Conservation (phyloP, 2,888 invertebrate species). For the Drymonia ruficornis region DNA sequence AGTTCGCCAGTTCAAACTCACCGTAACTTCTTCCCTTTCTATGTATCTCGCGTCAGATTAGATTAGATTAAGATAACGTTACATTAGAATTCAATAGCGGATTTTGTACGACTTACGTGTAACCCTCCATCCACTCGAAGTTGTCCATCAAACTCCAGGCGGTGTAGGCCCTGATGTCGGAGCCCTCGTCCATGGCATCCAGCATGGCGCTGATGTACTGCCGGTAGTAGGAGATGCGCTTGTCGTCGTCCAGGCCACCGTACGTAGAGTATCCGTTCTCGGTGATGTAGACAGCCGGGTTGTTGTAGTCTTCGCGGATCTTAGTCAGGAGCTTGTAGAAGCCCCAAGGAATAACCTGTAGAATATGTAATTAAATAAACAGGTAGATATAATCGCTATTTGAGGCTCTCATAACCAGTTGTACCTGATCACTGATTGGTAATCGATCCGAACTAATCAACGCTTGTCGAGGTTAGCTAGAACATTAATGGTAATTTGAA, state of each 20-base stretch:
- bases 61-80: no score
- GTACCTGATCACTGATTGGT: no score
- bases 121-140: constrained; percentile 84
- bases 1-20: no score
- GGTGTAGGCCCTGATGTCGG: constrained; percentile 74
- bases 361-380: constrained; percentile 13
- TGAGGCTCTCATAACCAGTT: no score
- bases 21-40: no score
- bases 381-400: background rate
- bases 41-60: no score
- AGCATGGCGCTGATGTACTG: constrained; percentile 22
- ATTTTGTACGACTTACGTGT: constrained; percentile 53
- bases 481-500: no score
- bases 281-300: constrained; percentile 83
- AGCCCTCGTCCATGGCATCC: constrained; percentile 65
- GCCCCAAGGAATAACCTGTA: constrained; percentile 84
- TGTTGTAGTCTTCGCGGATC: constrained; percentile 75
- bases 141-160: constrained; percentile 86
- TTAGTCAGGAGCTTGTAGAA: constrained; percentile 83
- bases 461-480: no score
- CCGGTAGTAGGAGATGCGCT: constrained; percentile 17
- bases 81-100: no score
- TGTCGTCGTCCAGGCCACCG: constrained; percentile 75
- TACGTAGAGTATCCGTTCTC: constrained; percentile 85
- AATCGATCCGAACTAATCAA: no score